These are phyloP conservation scores for Myxocyprinus asiaticus DNA, from an alignment of 2,113 vertebrate species.

Conservation along the genomic window DNA sequence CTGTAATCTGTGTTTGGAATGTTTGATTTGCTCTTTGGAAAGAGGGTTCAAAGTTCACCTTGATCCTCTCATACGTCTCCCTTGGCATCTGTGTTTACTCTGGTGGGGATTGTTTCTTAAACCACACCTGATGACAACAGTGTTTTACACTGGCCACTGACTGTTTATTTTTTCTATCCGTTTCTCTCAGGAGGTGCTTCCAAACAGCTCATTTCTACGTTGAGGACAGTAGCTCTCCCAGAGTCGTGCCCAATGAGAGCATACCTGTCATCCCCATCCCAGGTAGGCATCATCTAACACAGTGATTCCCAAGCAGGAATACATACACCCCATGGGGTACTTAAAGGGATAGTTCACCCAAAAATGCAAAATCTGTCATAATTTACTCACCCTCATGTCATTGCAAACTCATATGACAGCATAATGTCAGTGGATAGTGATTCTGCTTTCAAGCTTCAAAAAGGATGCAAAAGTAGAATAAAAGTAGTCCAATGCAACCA, in stretches of 20 bases:
- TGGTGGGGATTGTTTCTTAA: conserved; percentile 46
- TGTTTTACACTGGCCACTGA: neutral
- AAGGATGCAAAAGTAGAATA: too few species aligned
- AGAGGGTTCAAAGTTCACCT: conserved; percentile 51
- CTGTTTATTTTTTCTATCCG: conserved; percentile 34
- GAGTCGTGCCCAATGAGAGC: conserved; percentile 88
- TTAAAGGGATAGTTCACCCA: too few species aligned
- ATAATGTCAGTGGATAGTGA: too few species aligned
- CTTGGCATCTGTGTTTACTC: conserved; percentile 50
- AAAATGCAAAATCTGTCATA: too few species aligned
- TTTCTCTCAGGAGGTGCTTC: conserved; percentile 87
- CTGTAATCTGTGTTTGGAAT: conserved; percentile 28
- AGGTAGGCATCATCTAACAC: conserved; percentile 74
- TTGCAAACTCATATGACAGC: too few species aligned
- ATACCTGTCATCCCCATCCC: conserved; percentile 88
- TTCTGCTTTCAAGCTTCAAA: too few species aligned
- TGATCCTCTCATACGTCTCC: conserved; percentile 35
- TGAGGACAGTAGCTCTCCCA: conserved; percentile 88
- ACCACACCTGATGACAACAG: conserved; percentile 5
- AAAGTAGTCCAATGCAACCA: too few species aligned
- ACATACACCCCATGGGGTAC: too few species aligned
- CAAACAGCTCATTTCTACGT: conserved; percentile 95
- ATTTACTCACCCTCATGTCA: too few species aligned
- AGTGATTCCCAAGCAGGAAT: too few species aligned
- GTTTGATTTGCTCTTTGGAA: conserved; percentile 39